Conservation (phyloP, 2,888 invertebrate species). For the Pyrrhosoma nymphula region DNA sequence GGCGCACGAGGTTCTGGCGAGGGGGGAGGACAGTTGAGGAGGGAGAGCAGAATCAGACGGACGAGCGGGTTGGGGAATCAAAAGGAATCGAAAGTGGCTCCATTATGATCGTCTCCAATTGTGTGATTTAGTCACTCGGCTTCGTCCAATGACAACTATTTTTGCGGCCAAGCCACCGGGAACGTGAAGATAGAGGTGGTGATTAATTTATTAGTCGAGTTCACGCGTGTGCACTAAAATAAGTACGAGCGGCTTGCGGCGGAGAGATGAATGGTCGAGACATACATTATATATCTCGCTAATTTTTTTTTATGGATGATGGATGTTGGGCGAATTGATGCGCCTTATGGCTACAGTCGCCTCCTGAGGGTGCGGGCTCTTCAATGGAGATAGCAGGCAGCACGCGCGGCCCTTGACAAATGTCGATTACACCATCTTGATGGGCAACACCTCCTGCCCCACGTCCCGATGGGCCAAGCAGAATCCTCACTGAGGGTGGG, state of each 20-base stretch:
- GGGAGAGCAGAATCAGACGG: neutral
- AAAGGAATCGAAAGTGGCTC: constrained; percentile 46
- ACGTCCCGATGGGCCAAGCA: no score
- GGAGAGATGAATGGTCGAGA: neutral
- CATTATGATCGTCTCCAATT: neutral
- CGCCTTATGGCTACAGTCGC: neutral
- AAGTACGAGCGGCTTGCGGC: neutral
- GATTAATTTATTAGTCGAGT: neutral
- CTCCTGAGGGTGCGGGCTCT: neutral
- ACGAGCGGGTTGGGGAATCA: neutral
- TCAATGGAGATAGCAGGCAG: neutral
- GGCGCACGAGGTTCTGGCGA: neutral
- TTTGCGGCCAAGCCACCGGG: neutral
- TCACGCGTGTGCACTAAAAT: neutral
- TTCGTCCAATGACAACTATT: neutral
- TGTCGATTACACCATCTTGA: no score
- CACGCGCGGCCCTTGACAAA: neutral
- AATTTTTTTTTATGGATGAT: neutral
- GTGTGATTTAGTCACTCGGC: neutral
- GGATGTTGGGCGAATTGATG: neutral
- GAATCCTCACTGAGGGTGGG: no score
- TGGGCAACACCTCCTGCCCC: no score
- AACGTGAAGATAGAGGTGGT: neutral
- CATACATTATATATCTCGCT: neutral
- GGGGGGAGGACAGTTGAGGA: no score